Evolutionary conservation across 1,140 invertebrate genomes (phyloP).

Genomic region (Pteromalus puparum): DNA sequence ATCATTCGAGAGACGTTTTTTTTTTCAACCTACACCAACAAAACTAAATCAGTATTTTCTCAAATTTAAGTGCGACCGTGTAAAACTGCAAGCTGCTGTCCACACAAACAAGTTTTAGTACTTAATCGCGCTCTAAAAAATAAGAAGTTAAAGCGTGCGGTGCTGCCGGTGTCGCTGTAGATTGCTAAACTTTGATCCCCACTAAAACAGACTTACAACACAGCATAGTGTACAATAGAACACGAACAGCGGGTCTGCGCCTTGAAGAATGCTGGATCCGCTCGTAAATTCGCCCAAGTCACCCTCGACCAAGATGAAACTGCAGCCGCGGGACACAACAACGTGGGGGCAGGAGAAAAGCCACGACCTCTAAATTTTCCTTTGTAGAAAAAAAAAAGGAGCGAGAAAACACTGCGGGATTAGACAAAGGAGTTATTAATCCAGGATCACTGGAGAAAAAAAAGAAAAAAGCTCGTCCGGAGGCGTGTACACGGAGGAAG

Average conservation of each 20-base stretch:
- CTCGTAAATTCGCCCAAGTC: background rate
- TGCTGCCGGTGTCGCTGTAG: too few relatives aligned
- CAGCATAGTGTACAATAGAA: background rate
- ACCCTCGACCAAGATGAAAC: background rate
- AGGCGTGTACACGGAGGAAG: background rate
- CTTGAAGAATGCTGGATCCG: background rate
- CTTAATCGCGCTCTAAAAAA: too few relatives aligned
- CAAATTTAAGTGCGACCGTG: too few relatives aligned
- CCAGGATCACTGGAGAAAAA: background rate
- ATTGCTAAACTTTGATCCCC: too few relatives aligned
- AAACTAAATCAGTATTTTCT: too few relatives aligned
- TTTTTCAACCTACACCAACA: too few relatives aligned
- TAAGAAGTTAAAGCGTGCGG: too few relatives aligned
- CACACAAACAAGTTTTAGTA: too few relatives aligned
- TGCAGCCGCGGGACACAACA: background rate
- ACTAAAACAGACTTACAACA: too few relatives aligned
- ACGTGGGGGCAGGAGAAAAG: background rate
- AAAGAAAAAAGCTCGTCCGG: background rate
- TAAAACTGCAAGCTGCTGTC: too few relatives aligned
- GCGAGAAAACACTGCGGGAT: background rate
- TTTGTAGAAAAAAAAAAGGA: slow-evolving; percentile 30
- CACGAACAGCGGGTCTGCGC: background rate
- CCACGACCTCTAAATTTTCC: background rate
- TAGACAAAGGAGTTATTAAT: background rate
- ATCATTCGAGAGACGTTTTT: too few relatives aligned